Evolutionary conservation across 92 coral and sea anemone genomes (phyloP).

Genomic region (Zoanthus solanderi): DNA sequence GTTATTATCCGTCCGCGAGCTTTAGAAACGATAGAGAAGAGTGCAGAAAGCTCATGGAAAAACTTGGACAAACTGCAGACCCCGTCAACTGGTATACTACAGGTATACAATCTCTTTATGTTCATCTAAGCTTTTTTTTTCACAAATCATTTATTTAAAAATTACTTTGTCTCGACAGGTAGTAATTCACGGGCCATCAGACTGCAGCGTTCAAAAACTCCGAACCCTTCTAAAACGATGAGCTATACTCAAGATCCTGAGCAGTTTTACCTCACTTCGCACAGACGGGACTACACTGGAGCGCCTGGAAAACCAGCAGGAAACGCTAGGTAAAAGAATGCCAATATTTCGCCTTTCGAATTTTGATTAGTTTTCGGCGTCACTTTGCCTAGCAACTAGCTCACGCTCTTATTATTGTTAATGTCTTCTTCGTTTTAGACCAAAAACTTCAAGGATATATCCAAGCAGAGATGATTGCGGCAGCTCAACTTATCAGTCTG

Average conservation of each 20-base stretch:
- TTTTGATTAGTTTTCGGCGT: background rate
- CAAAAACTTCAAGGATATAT: slow-evolving; percentile 81
- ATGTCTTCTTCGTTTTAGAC: slow-evolving; percentile 53
- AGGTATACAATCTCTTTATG: slow-evolving; percentile 51
- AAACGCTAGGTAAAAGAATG: slow-evolving; percentile 71
- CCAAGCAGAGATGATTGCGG: slow-evolving; percentile 74
- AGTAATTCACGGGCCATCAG: slow-evolving; percentile 31
- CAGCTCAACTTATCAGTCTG: slow-evolving; percentile 75
- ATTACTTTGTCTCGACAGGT: slow-evolving; percentile 18
- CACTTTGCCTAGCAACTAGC: slow-evolving; percentile 69
- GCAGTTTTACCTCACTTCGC: slow-evolving; percentile 81
- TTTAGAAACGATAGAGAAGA: slow-evolving; percentile 63
- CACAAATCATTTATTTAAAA: background rate
- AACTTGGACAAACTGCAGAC: slow-evolving; percentile 76
- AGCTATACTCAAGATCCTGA: slow-evolving; percentile 81
- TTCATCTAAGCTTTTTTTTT: background rate
- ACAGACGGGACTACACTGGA: slow-evolving; percentile 82
- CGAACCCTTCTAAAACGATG: slow-evolving; percentile 66
- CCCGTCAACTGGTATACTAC: slow-evolving; percentile 84
- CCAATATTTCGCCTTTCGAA: background rate
- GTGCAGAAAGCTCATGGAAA: slow-evolving; percentile 79
- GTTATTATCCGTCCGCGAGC: slow-evolving; percentile 73
- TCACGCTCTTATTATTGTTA: background rate
- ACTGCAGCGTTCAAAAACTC: slow-evolving; percentile 58
- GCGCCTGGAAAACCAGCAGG: slow-evolving; percentile 78